A percentile compares a stretch with the other conserved stretches of the same genome.
Evolutionary conservation across 37 sponge, comb jelly and placozoan species (phyloP).

Genomic region (Dysidea cf. avara): DNA sequence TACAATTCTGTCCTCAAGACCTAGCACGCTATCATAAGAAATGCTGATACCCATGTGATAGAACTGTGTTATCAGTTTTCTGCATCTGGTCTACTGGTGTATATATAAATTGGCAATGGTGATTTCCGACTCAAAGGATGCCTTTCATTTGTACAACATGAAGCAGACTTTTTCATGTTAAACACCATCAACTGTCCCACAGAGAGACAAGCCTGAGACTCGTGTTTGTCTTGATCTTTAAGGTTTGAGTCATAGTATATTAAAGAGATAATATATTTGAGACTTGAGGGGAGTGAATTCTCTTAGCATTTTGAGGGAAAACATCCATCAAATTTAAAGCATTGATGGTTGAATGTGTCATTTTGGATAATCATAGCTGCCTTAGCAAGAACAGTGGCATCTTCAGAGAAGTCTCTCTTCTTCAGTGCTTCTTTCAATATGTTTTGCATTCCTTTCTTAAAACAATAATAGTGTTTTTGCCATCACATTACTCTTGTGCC

Average conservation of each 20-base stretch:
- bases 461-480: no score
- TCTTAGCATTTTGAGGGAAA: slow-evolving; percentile 18
- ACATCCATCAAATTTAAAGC: slow-evolving; percentile 13
- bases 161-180: slow-evolving; percentile 10
- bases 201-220: slow-evolving; percentile 32
- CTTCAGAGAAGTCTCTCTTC: no score
- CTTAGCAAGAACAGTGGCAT: no score
- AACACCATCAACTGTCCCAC: no score
- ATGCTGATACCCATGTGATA: slow-evolving; percentile 44
- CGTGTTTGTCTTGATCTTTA: slow-evolving; percentile 24
- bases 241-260: slow-evolving; percentile 11
- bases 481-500: no score
- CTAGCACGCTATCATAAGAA: slow-evolving; percentile 47
- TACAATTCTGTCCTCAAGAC: slow-evolving; percentile 26
- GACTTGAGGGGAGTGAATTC: slow-evolving; percentile 21
- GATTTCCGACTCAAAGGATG: slow-evolving; percentile 30
- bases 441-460: no score
- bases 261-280: slow-evolving; percentile 16
- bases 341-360: slow-evolving; percentile 19
- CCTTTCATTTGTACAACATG: slow-evolving; percentile 10
- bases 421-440: no score
- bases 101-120: slow-evolving; percentile 21
- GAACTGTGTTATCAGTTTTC: slow-evolving; percentile 27
- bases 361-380: no score
- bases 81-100: slow-evolving; percentile 29